phyloP scores from a whole-genome alignment of 2,888 invertebrate genomes.

The Alentia gelatinosa region DNA sequence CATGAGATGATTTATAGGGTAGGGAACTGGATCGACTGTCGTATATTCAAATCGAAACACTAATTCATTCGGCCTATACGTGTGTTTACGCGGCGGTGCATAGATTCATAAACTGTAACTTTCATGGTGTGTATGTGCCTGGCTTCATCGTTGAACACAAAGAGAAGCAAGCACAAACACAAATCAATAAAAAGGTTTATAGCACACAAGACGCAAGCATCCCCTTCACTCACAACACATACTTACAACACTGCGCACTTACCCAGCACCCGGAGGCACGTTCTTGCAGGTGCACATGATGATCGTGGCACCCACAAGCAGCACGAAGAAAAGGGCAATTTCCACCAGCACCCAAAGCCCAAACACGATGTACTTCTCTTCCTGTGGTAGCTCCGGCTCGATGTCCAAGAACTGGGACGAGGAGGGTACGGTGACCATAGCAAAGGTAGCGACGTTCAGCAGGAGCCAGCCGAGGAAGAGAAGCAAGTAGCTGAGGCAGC shows the following conservation, averaged over 20 bases:
- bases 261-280: conserved; percentile 52
- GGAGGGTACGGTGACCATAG: conserved; percentile 28
- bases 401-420: conserved; percentile 51
- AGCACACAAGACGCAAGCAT: too few species aligned
- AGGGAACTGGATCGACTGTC: too few species aligned
- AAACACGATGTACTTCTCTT: conserved; percentile 40
- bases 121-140: too few species aligned
- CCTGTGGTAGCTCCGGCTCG: not conserved
- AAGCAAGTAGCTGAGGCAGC: conserved; percentile 34
- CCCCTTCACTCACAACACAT: too few species aligned
- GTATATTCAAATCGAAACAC: too few species aligned
- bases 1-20: too few species aligned
- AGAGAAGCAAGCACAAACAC: too few species aligned
- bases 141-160: too few species aligned
- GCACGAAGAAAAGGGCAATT: conserved; percentile 43
- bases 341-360: conserved; percentile 54
- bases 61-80: too few species aligned
- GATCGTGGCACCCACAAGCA: conserved; percentile 39
- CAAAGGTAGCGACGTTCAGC: conserved; percentile 32
- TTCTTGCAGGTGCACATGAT: conserved; percentile 49
- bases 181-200: too few species aligned
- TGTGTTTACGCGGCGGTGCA: too few species aligned
- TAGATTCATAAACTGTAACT: too few species aligned
- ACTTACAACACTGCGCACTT: not conserved
- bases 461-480: conserved; percentile 55